A percentile compares a stretch with the other conserved stretches of the same genome.
Evolutionary conservation across 2,888 invertebrate genomes (phyloP).

Genomic region (Automeris io): DNA sequence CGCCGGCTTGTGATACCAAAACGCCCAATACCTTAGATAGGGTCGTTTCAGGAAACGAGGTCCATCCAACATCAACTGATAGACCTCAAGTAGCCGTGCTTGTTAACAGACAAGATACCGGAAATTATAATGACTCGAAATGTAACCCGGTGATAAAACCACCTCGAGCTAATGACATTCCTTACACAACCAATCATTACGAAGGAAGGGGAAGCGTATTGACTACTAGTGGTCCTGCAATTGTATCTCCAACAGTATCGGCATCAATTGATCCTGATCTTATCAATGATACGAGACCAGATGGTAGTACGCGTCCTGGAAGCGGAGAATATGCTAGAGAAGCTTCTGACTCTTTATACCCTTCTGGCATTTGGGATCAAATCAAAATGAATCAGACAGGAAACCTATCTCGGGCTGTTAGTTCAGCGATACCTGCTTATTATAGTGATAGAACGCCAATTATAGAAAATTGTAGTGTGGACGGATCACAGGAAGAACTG

Average conservation of each 20-base stretch:
- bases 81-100: slow-evolving; percentile 76
- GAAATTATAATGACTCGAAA: slow-evolving; percentile 55
- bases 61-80: slow-evolving; percentile 63
- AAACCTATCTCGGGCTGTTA: slow-evolving; percentile 77
- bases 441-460: slow-evolving; percentile 87
- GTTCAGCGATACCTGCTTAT: slow-evolving; percentile 75
- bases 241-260: slow-evolving; percentile 85
- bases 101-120: slow-evolving; percentile 69
- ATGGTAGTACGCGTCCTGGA: slow-evolving; percentile 76
- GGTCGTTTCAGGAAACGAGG: slow-evolving; percentile 79
- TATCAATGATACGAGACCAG: slow-evolving; percentile 87
- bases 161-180: slow-evolving; percentile 80
- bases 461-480: slow-evolving; percentile 79
- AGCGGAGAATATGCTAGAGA: slow-evolving; percentile 89
- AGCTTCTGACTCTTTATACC: slow-evolving; percentile 85
- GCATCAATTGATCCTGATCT: slow-evolving; percentile 90
- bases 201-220: slow-evolving; percentile 82
- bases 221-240: slow-evolving; percentile 79
- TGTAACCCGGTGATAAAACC: slow-evolving; percentile 85
- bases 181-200: slow-evolving; percentile 82
- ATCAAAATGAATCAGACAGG: slow-evolving; percentile 67
- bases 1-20: slow-evolving; percentile 85
- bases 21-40: slow-evolving; percentile 85
- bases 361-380: slow-evolving; percentile 87
- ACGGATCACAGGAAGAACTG: slow-evolving; percentile 77